Base-by-base conservation (phyloP, 2,797 vertebrate species). In the Zalophus californianus region DNA sequence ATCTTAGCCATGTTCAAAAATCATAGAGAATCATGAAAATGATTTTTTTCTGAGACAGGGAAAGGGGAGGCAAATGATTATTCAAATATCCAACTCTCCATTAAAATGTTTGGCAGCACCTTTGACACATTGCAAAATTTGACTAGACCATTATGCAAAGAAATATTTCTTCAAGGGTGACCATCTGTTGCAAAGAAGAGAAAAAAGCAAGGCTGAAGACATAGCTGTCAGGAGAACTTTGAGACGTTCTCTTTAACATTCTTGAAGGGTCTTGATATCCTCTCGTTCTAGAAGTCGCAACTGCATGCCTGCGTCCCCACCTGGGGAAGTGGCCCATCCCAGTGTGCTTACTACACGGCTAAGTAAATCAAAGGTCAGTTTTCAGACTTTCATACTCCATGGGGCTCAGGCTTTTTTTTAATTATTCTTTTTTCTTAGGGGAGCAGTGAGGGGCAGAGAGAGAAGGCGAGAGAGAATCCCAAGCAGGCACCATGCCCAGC, bases 61-160 rank as follows among this genome's bases (percentile, higher is more conserved):
- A 80, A 77, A 91, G 50, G 15, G 25, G 16, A 86, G 52, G 12
- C 56, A 91, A 96, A 77, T 52, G 27, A 86, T 56, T 79, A 92
- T 66, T 86, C 27, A 77, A 66, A 25, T 23, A 5, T 60, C 44
- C 78, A 78, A 50, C 2, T 32, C 56, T 85, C 41, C 70, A 66
- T 32, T 72, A 60, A 90, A 41, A 41, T 25, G 18, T 60, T 48
- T 58, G 48, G 35, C 75, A 60, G 18, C 52, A 66, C 14, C 29
- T 82, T 91, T 91, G 3, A 68, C 25, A 75, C 27, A 54, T 1
- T 86, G 58, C 54, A 32, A 94, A 88, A 21, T 44, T 27, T n/a
- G 21, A 83, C 29, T 86, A 60, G 14, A 75, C 66, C 15, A 44
- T 86, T 68, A 89, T 78, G 62, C 66, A 89, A 68, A 90, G 64